Percentiles rank a stretch among this genome's conserved stretches.
phyloP scores from a whole-genome alignment of 2,113 vertebrate species.

The Zonotrichia leucophrys region DNA sequence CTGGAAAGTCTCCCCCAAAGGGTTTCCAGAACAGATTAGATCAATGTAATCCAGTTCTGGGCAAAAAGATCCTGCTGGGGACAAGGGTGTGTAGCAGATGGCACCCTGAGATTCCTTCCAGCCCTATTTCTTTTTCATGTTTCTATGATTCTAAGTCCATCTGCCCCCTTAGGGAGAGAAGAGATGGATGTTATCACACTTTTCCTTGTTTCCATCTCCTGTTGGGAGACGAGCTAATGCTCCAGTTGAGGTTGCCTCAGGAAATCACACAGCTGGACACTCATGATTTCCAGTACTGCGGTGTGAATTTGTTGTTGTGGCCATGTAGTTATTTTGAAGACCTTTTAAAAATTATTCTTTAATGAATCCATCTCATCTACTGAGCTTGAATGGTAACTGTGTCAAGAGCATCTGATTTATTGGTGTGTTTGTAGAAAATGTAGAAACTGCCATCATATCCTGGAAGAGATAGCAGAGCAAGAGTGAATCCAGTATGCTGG shows the following conservation, averaged over 20 bases:
- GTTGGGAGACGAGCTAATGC: background rate
- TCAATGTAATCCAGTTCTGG: background rate
- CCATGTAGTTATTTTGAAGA: background rate
- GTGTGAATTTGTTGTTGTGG: background rate
- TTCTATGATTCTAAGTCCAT: constrained; percentile 51
- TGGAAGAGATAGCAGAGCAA: background rate
- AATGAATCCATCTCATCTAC: background rate
- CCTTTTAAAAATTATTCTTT: background rate
- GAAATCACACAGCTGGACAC: background rate
- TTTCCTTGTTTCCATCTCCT: background rate
- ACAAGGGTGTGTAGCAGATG: background rate
- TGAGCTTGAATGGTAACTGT: background rate
- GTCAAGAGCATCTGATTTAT: background rate
- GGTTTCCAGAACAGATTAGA: background rate
- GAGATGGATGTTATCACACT: background rate
- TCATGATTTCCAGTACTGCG: background rate
- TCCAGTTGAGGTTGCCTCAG: background rate
- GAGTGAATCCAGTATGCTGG: background rate
- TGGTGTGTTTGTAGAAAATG: background rate
- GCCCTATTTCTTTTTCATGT: background rate
- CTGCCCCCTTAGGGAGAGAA: background rate
- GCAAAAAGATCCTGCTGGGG: background rate
- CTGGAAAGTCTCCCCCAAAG: background rate
- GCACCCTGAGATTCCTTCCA: constrained; percentile 21
- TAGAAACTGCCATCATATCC: background rate